Evolutionary conservation across 35 echinoderm and acorn worm genomes (phyloP).

Genomic region (Holothuria glaberrima): DNA sequence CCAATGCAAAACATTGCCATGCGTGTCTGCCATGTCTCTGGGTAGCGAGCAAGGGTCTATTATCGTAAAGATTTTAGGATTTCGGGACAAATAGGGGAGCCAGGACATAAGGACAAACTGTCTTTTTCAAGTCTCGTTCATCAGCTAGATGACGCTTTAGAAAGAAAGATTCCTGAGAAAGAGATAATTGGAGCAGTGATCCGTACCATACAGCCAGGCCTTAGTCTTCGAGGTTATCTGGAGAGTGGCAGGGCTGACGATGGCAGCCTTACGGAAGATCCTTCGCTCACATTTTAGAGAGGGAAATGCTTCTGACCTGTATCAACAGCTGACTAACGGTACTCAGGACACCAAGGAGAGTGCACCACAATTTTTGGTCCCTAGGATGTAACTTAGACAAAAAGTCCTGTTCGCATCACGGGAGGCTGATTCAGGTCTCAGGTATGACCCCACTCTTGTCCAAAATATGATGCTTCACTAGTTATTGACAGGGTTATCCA

Average conservation of each 20-base stretch:
- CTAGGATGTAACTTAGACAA: neutral
- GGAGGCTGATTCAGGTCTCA: neutral
- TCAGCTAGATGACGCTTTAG: conserved; percentile 40
- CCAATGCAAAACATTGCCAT: too few relatives aligned
- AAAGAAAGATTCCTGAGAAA: conserved; percentile 49
- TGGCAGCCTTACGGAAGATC: conserved; percentile 2
- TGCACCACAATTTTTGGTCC: neutral
- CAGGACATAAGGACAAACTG: conserved; percentile 60
- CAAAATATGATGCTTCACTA: neutral
- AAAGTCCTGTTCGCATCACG: neutral
- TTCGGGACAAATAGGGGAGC: conserved; percentile 61
- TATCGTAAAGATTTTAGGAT: conserved; percentile 62
- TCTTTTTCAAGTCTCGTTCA: conserved; percentile 42
- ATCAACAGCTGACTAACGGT: conserved; percentile 21
- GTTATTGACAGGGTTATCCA: neutral
- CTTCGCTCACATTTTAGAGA: conserved; percentile 42
- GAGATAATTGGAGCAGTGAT: conserved; percentile 70
- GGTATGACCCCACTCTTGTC: neutral
- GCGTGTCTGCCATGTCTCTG: too few relatives aligned
- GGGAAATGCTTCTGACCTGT: conserved; percentile 63
- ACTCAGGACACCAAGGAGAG: neutral
- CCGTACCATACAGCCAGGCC: conserved; percentile 14
- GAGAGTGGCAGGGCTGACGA: conserved; percentile 24
- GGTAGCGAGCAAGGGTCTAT: neutral
- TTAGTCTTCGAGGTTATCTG: conserved; percentile 49